Base-by-base conservation (phyloP, 2,797 vertebrate species). In the Dicrostonyx torquatus region DNA sequence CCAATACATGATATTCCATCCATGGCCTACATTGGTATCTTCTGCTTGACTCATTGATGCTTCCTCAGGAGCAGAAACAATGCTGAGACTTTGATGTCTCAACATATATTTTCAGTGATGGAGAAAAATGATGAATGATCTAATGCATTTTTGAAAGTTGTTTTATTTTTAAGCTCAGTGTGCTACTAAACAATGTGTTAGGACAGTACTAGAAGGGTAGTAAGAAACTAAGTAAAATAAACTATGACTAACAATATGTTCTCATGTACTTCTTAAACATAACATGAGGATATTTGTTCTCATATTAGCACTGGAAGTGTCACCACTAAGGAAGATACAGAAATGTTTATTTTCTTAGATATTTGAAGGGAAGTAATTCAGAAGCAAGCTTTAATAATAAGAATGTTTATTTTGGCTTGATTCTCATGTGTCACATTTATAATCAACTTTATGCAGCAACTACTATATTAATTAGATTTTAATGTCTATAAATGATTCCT, bases 391-490 rank as follows among this genome's bases (percentile, higher is more conserved):
- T 26, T 76, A 20, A 20, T 60, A 50, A 24, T 85, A 26, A 86
- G 15, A 76, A 85, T 91, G 62, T 84, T 86, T 91, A 84, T 92
- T 45, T 84, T 50, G 55, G 24, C 14, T 94, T 40, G 29, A 90
- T 95, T 31, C 75, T 94, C 86, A n/a, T 89, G 58, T 40, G 78
- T 48, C 24, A 92, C 34, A 14, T 14, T 87, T 79, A 72, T 89
- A 93, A 95, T 92, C 2, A 80, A 90, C n/a, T 90, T 95, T 80
- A 77, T 55, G 55, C 64, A 93, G 70, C 55, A 95, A 90, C 90
- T 80, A 92, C 20, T 94, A 76, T 75, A 87, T 62, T 94, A 94
- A 94, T 88, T 95, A 96, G 73, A 75, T 78, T 89, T 93, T 90
- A 93, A 91, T 90, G 60, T 68, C 55, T 77, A 22, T 70, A 93